Base-by-base conservation (phyloP, 2,888 invertebrate species). In the Rotaria socialis region DNA sequence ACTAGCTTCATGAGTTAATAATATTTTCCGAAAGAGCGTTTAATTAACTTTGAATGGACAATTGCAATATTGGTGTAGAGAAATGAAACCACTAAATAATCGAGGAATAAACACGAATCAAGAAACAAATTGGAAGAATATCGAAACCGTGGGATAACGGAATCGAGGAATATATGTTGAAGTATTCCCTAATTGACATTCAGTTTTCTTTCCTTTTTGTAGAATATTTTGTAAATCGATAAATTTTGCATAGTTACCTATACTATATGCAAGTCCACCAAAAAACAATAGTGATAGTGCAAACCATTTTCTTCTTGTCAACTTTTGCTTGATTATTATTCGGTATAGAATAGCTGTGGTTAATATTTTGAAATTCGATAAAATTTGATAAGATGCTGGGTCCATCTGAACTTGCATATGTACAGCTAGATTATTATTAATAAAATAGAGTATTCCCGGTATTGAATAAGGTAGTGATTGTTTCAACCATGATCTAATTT, bases 331-430 rank as follows among this genome's bases (percentile, higher is more conserved):
- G 10, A 91, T 90, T 8, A 91, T 89, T 10, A 90, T 35, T 87
- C 90, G 89, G 87, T 91, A 91, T 10, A 91, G 88, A n/a, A 91
- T 86, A 67, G 91, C 91, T 80, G 91, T 91, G 10, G 90, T 89
- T 2, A 89, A 89, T 84, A 91, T 91, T 88, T 91, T 91, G 87
- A 91, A 85, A 87, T 91, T 91, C 52, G 90, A 88, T 50, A 91
- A 88, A 22, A 91, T 89, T 90, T 91, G 91, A 87, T 90, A 91
- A 22, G 91, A 90, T 3, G 91, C 90, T 11, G 91, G 90, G 87
- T 91, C 91, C 91, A 91, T 91, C 50, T 91, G 89, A 22, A 89
- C 87, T 86, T 91, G 91, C 89, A 91, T 90, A 85, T 89, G 89
- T 6, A 91, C 89, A 27, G 89, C 89, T 11, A 91, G 87, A 87